phyloP scores from a whole-genome alignment of 1,140 invertebrate species.

The Idris sp. region DNA sequence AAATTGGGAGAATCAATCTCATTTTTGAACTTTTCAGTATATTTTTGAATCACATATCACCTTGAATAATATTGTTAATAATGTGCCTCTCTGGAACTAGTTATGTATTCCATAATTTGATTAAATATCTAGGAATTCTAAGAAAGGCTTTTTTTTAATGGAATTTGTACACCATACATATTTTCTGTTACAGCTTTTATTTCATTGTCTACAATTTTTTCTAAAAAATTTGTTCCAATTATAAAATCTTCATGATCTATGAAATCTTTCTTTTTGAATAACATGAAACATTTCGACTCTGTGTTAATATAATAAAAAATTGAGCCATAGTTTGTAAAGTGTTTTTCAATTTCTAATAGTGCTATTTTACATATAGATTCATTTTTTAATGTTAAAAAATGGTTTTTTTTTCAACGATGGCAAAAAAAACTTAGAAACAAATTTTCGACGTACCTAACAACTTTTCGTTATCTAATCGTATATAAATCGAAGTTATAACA shows the following conservation, averaged over 20 bases:
- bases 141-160: constrained; percentile 20
- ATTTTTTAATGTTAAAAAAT: background rate
- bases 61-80: constrained; percentile 37
- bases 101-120: constrained; percentile 26
- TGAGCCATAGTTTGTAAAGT: background rate
- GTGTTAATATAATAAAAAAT: constrained; percentile 6
- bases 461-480: no score
- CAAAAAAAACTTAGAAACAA: constrained; percentile 25
- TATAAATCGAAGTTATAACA: constrained; percentile 11
- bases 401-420: constrained; percentile 21
- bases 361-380: no score
- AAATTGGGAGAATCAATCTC: constrained; percentile 37
- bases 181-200: background rate
- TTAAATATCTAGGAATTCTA: constrained; percentile 34
- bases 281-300: constrained; percentile 11
- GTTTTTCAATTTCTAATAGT: background rate
- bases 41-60: constrained; percentile 16
- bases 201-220: constrained; percentile 4
- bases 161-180: constrained; percentile 5
- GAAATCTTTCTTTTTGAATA: constrained; percentile 14
- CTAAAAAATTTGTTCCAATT: constrained; percentile 1
- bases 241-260: background rate
- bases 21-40: constrained; percentile 1
- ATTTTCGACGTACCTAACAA: constrained; percentile 15
- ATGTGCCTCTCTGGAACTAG: constrained; percentile 4